phyloP scores from a whole-genome alignment of 2,888 invertebrate species.

The Caenorhabditis becei region DNA sequence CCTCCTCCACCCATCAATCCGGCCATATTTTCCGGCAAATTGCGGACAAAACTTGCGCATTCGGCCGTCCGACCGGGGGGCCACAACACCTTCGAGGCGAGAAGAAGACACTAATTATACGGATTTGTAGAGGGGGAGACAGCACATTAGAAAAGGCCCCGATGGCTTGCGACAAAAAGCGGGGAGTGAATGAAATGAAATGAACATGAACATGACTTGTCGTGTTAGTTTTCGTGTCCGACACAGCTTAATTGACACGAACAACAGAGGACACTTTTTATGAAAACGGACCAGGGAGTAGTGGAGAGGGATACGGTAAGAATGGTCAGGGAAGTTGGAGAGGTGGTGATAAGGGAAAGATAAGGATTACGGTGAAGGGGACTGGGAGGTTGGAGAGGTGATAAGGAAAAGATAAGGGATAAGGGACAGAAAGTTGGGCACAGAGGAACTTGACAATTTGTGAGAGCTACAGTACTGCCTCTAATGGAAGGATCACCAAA shows the following conservation, averaged over 20 bases:
- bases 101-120: constrained; percentile 49
- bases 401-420: too few relatives aligned
- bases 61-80: constrained; percentile 13
- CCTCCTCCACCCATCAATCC: constrained; percentile 49
- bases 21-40: constrained; percentile 60
- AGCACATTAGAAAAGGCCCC: constrained; percentile 49
- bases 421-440: too few relatives aligned
- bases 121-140: constrained; percentile 46
- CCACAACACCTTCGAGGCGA: constrained; percentile 36
- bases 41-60: constrained; percentile 53
- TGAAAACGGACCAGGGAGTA: constrained; percentile 12
- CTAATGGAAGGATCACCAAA: too few relatives aligned
- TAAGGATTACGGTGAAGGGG: too few relatives aligned
- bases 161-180: constrained; percentile 49
- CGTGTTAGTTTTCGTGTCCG: constrained; percentile 20
- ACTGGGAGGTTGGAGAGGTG: too few relatives aligned
- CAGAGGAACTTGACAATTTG: too few relatives aligned
- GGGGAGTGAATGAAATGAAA: constrained; percentile 21
- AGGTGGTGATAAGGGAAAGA: too few relatives aligned
- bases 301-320: constrained; percentile 18
- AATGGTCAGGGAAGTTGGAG: background rate
- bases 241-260: constrained; percentile 19
- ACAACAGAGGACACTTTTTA: constrained; percentile 12
- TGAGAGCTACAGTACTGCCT: too few relatives aligned
- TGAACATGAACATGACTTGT: constrained; percentile 29